A percentile compares a stretch with the other conserved stretches of the same genome.
phyloP scores from a whole-genome alignment of 2,113 vertebrate genomes.

The Thunnus thynnus region DNA sequence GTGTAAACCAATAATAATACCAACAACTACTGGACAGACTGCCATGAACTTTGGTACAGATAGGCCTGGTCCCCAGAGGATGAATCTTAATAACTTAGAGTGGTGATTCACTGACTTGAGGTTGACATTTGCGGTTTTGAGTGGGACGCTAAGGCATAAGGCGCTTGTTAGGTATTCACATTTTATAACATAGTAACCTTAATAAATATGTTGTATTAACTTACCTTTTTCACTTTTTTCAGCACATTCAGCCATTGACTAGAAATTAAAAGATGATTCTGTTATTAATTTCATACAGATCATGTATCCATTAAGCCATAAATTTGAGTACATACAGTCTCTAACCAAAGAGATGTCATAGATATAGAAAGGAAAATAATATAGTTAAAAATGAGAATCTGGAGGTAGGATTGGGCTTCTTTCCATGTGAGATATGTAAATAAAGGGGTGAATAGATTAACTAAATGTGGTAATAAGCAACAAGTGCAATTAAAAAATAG shows the following conservation, averaged over 20 bases:
- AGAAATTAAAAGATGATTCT: not conserved
- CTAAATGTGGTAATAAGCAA: too few species aligned
- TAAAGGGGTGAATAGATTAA: not conserved
- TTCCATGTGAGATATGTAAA: not conserved
- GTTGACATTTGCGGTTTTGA: too few species aligned
- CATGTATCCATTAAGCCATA: not conserved
- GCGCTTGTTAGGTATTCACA: not conserved
- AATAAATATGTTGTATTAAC: constrained; percentile 17
- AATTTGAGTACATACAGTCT: not conserved
- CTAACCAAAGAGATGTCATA: not conserved
- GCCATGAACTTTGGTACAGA: too few species aligned
- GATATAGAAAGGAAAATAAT: not conserved
- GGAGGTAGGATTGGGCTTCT: not conserved
- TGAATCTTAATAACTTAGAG: too few species aligned
- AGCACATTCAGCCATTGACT: constrained; percentile 87
- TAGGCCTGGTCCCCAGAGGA: too few species aligned
- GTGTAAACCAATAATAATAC: too few species aligned
- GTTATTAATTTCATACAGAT: constrained; percentile 15
- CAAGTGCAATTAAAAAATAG: too few species aligned
- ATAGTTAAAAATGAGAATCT: too few species aligned
- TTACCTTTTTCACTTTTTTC: constrained; percentile 86
- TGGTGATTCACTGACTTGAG: too few species aligned
- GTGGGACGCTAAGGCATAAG: too few species aligned
- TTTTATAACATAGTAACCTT: not conserved
- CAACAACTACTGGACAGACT: too few species aligned